Evolutionary conservation across 2,797 vertebrate genomes (phyloP).

Genomic region (Coregonus ussuriensis): DNA sequence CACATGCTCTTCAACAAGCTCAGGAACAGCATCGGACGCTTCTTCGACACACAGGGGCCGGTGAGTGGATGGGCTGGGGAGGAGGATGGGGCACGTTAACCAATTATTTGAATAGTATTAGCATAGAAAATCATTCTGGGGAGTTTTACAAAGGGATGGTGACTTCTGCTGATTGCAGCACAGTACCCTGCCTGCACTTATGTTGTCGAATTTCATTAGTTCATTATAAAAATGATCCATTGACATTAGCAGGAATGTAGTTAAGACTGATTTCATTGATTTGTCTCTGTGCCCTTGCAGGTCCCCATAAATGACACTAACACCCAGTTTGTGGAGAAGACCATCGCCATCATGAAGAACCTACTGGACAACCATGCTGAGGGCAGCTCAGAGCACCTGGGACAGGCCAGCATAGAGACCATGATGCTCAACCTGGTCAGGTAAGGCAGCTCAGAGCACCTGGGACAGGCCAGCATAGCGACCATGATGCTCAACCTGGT

Average conservation of each 20-base stretch:
- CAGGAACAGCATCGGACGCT: conserved; percentile 95
- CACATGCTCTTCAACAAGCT: conserved; percentile 98
- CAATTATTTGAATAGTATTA: background rate
- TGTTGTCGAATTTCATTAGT: background rate
- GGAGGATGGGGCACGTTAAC: too few relatives aligned
- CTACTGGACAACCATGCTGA: conserved; percentile 96
- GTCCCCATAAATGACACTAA: conserved; percentile 96
- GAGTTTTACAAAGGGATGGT: too few relatives aligned
- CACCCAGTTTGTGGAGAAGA: conserved; percentile 98
- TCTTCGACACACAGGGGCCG: conserved; percentile 96
- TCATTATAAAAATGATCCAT: background rate
- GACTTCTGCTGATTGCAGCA: too few relatives aligned
- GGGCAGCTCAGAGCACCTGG: too few relatives aligned
- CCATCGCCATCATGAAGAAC: conserved; percentile 99
- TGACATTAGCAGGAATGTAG: background rate
- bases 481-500: too few relatives aligned
- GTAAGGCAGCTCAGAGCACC: too few relatives aligned
- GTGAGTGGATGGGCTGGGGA: conserved; percentile 65
- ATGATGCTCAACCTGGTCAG: too few relatives aligned
- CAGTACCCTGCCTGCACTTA: too few relatives aligned
- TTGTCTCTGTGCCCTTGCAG: conserved; percentile 54
- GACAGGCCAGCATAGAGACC: too few relatives aligned
- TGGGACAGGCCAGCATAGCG: too few relatives aligned
- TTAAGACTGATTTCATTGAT: background rate
- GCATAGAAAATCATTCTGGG: too few relatives aligned